Conservation (phyloP, 1,140 invertebrate genomes). For the Trichogramma pretiosum region DNA sequence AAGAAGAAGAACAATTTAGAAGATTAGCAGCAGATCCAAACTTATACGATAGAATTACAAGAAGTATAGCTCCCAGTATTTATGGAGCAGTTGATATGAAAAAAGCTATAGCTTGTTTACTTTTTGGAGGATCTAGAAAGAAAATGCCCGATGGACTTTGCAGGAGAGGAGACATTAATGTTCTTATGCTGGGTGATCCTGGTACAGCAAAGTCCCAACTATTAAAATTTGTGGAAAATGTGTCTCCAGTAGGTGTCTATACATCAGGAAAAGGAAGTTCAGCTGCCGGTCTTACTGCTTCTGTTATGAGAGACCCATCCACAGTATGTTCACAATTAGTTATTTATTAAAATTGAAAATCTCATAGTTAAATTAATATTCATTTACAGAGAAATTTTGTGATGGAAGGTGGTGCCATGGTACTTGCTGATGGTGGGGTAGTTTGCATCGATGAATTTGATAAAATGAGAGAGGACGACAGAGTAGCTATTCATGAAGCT, state of each 20-base stretch:
- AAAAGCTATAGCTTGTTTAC: conserved; percentile 89
- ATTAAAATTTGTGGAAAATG: conserved; percentile 94
- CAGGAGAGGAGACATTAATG: conserved; percentile 93
- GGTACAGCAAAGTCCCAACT: conserved; percentile 98
- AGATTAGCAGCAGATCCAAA: conserved; percentile 75
- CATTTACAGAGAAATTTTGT: conserved; percentile 83
- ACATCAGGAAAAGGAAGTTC: conserved; percentile 99
- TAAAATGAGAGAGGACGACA: conserved; percentile 99
- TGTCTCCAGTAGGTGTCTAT: conserved; percentile 92
- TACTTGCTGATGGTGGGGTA: conserved; percentile 96
- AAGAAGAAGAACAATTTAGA: conserved; percentile 89
- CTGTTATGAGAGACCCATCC: conserved; percentile 86
- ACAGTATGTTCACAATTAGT: conserved; percentile 55
- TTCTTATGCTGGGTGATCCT: conserved; percentile 93
- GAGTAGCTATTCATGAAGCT: conserved; percentile 98
- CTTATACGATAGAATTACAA: conserved; percentile 82
- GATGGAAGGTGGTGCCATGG: conserved; percentile 99
- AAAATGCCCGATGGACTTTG: conserved; percentile 90
- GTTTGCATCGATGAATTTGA: conserved; percentile 99
- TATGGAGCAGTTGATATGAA: conserved; percentile 93
- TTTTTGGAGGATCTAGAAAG: conserved; percentile 88
- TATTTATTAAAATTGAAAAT: conserved; percentile 3
- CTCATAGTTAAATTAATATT: conserved; percentile 14
- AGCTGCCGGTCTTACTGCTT: conserved; percentile 96
- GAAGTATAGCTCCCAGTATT: conserved; percentile 94